phyloP scores from a whole-genome alignment of 2,797 vertebrate genomes.

The Myioborus miniatus region DNA sequence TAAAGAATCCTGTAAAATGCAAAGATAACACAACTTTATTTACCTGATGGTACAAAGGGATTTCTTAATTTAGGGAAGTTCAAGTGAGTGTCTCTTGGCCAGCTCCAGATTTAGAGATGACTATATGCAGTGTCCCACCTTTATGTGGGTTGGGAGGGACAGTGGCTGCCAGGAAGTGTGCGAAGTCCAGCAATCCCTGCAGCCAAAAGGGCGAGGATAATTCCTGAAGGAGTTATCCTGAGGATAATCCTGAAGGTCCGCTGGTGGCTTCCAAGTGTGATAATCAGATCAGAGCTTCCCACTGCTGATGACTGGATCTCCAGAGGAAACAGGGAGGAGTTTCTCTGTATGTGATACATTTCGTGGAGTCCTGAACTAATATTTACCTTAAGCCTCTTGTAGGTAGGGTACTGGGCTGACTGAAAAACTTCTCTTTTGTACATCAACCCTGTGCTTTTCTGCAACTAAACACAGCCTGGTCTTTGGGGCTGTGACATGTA shows the following conservation, averaged over 20 bases:
- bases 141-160: not conserved
- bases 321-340: not conserved
- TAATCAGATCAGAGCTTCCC: not conserved
- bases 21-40: not conserved
- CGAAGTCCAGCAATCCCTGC: not conserved
- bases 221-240: not conserved
- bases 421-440: not conserved
- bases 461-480: not conserved
- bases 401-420: not conserved
- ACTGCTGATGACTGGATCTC: not conserved
- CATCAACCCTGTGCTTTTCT: not conserved
- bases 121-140: not conserved
- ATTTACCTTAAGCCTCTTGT: not conserved
- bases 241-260: not conserved
- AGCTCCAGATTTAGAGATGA: not conserved
- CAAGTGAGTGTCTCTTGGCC: not conserved
- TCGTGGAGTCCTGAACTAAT: not conserved
- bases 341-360: not conserved
- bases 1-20: not conserved
- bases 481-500: not conserved
- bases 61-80: not conserved
- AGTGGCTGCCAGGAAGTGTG: not conserved
- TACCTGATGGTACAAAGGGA: not conserved
- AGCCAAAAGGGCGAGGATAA: not conserved
- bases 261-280: not conserved